These are phyloP conservation scores for Heterodera schachtii DNA, from an alignment of 1,140 invertebrate genomes.

Conservation along the genomic window DNA sequence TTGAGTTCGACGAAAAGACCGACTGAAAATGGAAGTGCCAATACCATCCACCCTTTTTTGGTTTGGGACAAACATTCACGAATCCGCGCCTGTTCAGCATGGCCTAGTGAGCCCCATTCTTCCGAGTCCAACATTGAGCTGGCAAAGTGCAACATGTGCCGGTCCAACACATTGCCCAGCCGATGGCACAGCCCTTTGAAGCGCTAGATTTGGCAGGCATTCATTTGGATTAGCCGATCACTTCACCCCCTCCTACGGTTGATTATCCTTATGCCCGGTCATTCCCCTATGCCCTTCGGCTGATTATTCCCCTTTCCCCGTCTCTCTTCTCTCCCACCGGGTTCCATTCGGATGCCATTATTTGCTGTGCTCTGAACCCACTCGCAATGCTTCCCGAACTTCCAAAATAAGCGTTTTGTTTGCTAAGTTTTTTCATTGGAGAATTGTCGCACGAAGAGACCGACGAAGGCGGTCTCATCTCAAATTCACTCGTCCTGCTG, in stretches of 20 bases:
- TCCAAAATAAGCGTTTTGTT: neutral
- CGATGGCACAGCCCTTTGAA: constrained; percentile 54
- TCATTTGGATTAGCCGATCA: no score
- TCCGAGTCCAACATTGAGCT: constrained; percentile 58
- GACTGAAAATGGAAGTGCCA: constrained; percentile 39
- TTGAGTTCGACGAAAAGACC: constrained; percentile 62
- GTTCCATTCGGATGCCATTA: constrained; percentile 52
- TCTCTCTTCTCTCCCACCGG: constrained; percentile 31
- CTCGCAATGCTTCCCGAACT: constrained; percentile 13
- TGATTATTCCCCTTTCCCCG: no score
- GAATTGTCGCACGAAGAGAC: constrained; percentile 13
- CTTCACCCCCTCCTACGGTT: no score
- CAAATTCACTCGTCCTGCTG: neutral
- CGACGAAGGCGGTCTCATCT: neutral
- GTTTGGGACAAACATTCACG: constrained; percentile 50
- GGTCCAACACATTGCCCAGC: constrained; percentile 56
- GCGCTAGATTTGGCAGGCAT: constrained; percentile 44
- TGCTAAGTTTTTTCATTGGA: neutral
- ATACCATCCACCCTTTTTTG: no score
- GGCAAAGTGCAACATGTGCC: constrained; percentile 61
- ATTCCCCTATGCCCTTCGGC: no score
- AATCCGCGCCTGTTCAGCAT: constrained; percentile 54
- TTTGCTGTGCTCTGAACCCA: neutral
- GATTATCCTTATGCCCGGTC: no score
- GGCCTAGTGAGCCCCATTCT: constrained; percentile 49